phyloP scores from a whole-genome alignment of 2,797 vertebrate genomes.

The Agapornis canus region DNA sequence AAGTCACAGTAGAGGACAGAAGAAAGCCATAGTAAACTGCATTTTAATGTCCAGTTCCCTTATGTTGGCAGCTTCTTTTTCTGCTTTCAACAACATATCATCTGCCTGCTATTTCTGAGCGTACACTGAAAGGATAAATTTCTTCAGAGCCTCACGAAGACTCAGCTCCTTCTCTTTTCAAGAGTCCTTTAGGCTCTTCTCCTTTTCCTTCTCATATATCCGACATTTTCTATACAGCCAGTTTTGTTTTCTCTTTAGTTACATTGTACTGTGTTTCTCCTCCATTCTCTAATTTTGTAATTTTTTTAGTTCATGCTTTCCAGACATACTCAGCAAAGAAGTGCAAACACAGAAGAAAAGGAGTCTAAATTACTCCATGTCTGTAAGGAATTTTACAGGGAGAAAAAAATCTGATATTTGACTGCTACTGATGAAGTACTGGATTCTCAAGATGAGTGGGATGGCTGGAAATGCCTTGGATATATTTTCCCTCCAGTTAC shows the following conservation, averaged over 20 bases:
- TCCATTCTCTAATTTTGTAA: background rate
- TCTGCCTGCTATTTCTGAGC: background rate
- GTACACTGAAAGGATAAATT: background rate
- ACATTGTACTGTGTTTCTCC: background rate
- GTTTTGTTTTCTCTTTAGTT: background rate
- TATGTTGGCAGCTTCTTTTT: background rate
- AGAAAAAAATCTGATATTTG: background rate
- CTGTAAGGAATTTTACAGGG: background rate
- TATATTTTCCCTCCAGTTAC: background rate
- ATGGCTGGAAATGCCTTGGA: background rate
- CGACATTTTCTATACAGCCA: background rate
- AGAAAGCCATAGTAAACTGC: background rate
- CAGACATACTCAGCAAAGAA: background rate
- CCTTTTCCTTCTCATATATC: background rate
- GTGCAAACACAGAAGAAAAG: background rate
- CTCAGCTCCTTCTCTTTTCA: background rate
- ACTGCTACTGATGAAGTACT: background rate
- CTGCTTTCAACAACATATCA: background rate
- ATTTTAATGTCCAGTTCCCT: background rate
- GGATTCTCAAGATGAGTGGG: background rate
- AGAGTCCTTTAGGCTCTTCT: background rate
- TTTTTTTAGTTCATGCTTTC: background rate
- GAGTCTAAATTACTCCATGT: background rate
- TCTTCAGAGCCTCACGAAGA: background rate
- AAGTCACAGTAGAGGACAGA: background rate